Conservation (phyloP, 2,113 vertebrate species). For the Abramis brama region DNA sequence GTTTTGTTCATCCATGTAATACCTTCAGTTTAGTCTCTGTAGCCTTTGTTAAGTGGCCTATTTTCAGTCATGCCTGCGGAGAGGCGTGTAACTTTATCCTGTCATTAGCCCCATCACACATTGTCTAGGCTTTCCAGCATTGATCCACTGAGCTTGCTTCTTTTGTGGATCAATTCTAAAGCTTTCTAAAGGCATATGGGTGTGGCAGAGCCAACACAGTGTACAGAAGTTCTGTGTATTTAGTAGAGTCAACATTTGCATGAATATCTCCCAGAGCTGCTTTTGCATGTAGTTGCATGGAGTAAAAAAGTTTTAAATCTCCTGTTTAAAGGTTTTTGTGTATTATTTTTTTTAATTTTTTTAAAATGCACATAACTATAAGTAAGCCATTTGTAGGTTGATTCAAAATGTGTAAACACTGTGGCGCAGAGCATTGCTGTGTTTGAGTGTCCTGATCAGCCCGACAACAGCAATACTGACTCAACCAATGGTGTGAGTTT, state of each 20-base stretch:
- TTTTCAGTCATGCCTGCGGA: background rate
- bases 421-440: background rate
- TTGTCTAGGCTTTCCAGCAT: constrained; percentile 43
- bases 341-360: background rate
- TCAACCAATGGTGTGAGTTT: background rate
- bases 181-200: background rate
- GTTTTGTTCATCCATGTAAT: constrained; percentile 4
- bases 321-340: background rate
- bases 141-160: constrained; percentile 34
- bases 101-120: constrained; percentile 48
- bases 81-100: constrained; percentile 41
- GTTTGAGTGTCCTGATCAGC: background rate
- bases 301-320: background rate
- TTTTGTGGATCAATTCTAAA: constrained; percentile 41
- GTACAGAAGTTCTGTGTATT: background rate
- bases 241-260: constrained; percentile 33
- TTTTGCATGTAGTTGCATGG: constrained; percentile 25
- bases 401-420: background rate
- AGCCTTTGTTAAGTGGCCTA: constrained; percentile 32
- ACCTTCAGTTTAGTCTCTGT: background rate
- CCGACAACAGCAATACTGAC: background rate
- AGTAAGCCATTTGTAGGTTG: background rate
- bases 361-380: background rate
- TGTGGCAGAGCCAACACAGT: background rate
- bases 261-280: constrained; percentile 37